Evolutionary conservation across 2,113 vertebrate species (phyloP).

Genomic region (Aphyosemion australe): DNA sequence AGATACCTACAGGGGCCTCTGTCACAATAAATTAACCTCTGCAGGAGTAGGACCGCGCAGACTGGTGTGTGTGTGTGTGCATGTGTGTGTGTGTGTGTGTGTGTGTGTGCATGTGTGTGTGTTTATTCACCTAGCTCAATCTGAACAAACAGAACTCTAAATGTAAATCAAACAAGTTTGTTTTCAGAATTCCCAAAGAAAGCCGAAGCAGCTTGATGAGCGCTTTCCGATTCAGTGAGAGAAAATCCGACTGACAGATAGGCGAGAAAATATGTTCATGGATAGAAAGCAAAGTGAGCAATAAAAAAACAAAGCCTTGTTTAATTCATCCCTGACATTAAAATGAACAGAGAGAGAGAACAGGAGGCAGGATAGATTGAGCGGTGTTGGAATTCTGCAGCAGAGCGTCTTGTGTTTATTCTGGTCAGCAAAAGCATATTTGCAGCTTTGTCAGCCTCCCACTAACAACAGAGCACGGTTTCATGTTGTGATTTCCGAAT

Average conservation of each 20-base stretch:
- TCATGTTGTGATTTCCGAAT: slow-evolving; percentile 48
- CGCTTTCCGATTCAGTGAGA: slow-evolving; percentile 15
- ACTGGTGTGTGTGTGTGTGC: neutral
- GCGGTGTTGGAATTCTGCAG: slow-evolving; percentile 15
- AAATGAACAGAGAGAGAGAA: slow-evolving; percentile 2
- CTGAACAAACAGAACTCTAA: slow-evolving; percentile 15
- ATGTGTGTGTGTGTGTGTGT: neutral
- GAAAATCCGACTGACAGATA: slow-evolving; percentile 14
- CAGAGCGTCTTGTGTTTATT: slow-evolving; percentile 40
- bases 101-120: neutral
- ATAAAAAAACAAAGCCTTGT: slow-evolving; percentile 27
- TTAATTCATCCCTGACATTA: slow-evolving; percentile 20
- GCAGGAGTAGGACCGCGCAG: slow-evolving; percentile 6
- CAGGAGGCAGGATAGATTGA: slow-evolving; percentile 22
- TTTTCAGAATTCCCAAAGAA: slow-evolving; percentile 33
- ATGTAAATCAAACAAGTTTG: slow-evolving; percentile 35
- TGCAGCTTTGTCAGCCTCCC: slow-evolving; percentile 54
- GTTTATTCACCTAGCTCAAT: slow-evolving; percentile 17
- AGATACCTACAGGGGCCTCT: slow-evolving; percentile 46
- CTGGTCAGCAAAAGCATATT: slow-evolving; percentile 57
- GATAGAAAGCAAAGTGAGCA: slow-evolving; percentile 32
- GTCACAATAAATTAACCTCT: slow-evolving; percentile 46
- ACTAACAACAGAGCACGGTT: slow-evolving; percentile 35
- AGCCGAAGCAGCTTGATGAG: slow-evolving; percentile 24
- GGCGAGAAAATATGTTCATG: slow-evolving; percentile 20